Evolutionary conservation across 2,113 vertebrate species (phyloP).

Genomic region (Bubo bubo): DNA sequence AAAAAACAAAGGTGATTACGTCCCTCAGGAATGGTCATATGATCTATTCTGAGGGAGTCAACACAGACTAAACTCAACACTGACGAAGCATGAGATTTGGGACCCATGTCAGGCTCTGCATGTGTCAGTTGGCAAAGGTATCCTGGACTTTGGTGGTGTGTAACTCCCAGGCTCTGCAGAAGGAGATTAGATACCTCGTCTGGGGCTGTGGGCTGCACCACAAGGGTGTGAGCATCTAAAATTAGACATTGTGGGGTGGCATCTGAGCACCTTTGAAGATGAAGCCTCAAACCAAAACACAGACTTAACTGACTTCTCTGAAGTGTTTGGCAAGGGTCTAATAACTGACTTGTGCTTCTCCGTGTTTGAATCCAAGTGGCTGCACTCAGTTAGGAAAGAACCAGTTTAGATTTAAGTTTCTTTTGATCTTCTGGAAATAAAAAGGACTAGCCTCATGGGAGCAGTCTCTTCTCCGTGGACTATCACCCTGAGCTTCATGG

Average conservation of each 20-base stretch:
- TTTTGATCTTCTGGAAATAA: background rate
- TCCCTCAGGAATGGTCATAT: background rate
- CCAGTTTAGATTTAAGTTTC: background rate
- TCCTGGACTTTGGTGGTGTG: background rate
- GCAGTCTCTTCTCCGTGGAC: background rate
- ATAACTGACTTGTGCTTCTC: background rate
- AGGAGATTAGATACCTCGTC: background rate
- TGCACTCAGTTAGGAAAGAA: background rate
- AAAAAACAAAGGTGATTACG: background rate
- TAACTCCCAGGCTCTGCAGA: background rate
- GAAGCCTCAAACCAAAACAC: background rate
- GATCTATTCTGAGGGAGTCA: background rate
- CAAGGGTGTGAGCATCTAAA: background rate
- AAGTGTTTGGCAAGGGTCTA: background rate
- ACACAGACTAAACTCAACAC: background rate
- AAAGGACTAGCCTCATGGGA: background rate
- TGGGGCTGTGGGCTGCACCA: background rate
- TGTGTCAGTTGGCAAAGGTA: background rate
- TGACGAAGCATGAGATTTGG: background rate
- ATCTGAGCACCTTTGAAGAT: background rate
- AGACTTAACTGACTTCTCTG: background rate
- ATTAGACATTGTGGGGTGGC: background rate
- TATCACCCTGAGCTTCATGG: background rate
- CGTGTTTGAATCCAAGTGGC: background rate
- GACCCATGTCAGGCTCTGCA: background rate